phyloP scores from a whole-genome alignment of 1,140 invertebrate species.

The Cherax quadricarinatus region DNA sequence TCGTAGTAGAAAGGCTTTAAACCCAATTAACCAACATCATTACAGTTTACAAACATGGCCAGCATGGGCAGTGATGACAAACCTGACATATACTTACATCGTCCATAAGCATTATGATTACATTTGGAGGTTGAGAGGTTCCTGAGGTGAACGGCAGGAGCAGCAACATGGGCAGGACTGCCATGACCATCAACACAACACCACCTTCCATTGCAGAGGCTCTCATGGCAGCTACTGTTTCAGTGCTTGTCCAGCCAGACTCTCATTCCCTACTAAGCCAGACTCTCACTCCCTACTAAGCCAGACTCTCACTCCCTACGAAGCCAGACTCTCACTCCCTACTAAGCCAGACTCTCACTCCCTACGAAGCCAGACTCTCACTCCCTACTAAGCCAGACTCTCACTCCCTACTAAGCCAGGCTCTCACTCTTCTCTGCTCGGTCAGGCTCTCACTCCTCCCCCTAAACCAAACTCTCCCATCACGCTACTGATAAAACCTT shows the following conservation, averaged over 20 bases:
- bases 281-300: neutral
- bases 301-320: neutral
- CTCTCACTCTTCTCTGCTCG: neutral
- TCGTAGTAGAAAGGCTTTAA: too few species aligned
- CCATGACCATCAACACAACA: neutral
- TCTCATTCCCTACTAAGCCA: too few species aligned
- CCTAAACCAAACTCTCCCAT: too few species aligned
- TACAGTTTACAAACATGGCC: too few species aligned
- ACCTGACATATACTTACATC: slow-evolving; percentile 28
- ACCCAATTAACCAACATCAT: too few species aligned
- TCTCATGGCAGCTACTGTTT: neutral
- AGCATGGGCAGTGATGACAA: too few species aligned
- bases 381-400: too few species aligned
- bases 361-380: neutral
- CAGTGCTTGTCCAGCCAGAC: too few species aligned
- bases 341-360: neutral
- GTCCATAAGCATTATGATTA: slow-evolving; percentile 62
- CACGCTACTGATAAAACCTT: too few species aligned
- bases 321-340: too few species aligned
- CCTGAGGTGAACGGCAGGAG: neutral
- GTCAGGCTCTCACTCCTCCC: neutral
- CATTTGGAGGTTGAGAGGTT: slow-evolving; percentile 23
- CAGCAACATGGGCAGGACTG: neutral
- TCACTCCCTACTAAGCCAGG: too few species aligned
- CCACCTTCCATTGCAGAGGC: neutral